These are phyloP conservation scores for Peromyscus leucopus DNA, from an alignment of 2,113 vertebrate genomes.

Conservation along the genomic window DNA sequence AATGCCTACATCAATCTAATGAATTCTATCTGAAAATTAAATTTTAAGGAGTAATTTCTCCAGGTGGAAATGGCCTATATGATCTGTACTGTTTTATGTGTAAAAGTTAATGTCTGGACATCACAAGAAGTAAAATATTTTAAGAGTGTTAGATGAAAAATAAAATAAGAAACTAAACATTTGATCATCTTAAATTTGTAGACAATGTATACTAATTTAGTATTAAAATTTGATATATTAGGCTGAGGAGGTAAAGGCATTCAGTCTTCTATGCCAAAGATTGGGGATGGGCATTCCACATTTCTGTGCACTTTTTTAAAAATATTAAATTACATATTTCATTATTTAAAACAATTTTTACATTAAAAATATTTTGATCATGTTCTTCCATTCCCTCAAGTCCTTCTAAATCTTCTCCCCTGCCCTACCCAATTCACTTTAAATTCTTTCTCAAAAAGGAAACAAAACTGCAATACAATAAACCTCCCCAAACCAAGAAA, in stretches of 20 bases:
- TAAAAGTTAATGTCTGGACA: not conserved
- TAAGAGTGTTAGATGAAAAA: not conserved
- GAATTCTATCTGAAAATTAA: not conserved
- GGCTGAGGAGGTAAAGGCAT: not conserved
- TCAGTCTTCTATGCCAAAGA: not conserved
- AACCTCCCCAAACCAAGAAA: not conserved
- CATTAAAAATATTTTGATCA: not conserved
- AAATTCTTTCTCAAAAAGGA: not conserved
- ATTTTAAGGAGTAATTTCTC: not conserved
- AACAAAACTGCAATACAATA: not conserved
- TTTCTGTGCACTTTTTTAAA: not conserved
- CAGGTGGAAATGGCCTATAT: not conserved
- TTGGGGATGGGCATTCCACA: not conserved
- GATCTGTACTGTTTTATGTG: not conserved
- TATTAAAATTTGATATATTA: not conserved
- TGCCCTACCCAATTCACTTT: not conserved
- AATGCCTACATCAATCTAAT: not conserved
- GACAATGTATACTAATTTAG: not conserved
- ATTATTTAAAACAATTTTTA: not conserved
- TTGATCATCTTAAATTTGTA: not conserved
- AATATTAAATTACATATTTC: not conserved
- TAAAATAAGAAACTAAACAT: not conserved
- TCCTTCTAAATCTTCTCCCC: not conserved
- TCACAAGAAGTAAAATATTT: not conserved
- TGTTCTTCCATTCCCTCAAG: not conserved